Conservation (phyloP, 2,797 vertebrate species). For the Acanthurus tractus region DNA sequence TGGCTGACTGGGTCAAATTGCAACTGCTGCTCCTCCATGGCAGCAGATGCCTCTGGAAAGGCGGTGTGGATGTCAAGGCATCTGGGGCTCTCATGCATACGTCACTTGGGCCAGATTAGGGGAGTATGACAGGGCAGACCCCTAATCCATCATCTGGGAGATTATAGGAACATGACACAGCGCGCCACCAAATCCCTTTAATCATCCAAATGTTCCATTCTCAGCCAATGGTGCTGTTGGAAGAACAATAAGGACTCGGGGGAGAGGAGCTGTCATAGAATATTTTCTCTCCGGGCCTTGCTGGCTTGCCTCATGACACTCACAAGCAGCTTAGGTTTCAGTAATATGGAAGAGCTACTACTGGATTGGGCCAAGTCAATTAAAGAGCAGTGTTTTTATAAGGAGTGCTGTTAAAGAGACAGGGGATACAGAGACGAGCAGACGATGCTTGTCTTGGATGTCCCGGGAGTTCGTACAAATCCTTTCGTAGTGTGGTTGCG, state of each 20-base stretch:
- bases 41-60: constrained; percentile 46
- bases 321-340: constrained; percentile 70
- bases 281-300: constrained; percentile 58
- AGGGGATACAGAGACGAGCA: constrained; percentile 50
- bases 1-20: constrained; percentile 54
- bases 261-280: constrained; percentile 58
- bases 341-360: constrained; percentile 61
- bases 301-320: constrained; percentile 67
- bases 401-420: constrained; percentile 62
- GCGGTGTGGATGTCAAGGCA: constrained; percentile 46
- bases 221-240: constrained; percentile 56
- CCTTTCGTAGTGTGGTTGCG: constrained; percentile 37
- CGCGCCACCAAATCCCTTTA: constrained; percentile 78
- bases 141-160: constrained; percentile 83
- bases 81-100: constrained; percentile 41
- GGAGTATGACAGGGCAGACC: constrained; percentile 68
- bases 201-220: constrained; percentile 80
- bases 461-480: constrained; percentile 65
- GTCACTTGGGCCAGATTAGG: constrained; percentile 73
- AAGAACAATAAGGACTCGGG: constrained; percentile 65
- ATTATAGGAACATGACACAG: constrained; percentile 82
- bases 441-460: constrained; percentile 67
- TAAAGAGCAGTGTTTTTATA: constrained; percentile 69
- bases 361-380: constrained; percentile 74
- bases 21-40: constrained; percentile 37